Conservation (phyloP, 2,797 vertebrate species). For the Sebastes iracundus region DNA sequence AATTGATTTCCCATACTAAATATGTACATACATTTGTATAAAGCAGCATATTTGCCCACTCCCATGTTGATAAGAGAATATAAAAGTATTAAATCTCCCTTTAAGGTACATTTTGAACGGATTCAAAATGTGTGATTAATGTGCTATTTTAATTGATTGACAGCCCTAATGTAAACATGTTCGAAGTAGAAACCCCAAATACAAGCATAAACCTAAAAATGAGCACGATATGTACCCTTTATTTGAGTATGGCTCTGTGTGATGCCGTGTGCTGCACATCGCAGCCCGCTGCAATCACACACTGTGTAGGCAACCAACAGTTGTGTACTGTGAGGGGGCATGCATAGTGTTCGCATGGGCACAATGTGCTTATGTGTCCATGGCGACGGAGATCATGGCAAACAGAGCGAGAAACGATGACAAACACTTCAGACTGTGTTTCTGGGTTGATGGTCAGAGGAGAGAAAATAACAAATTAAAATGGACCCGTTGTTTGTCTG, state of each 20-base stretch:
- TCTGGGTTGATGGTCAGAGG: neutral
- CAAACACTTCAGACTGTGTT: neutral
- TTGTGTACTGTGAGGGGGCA: neutral
- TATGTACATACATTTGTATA: no score
- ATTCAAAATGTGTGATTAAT: no score
- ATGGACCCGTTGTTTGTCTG: constrained; percentile 12
- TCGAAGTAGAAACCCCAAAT: no score
- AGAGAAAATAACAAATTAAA: constrained; percentile 10
- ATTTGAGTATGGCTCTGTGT: neutral
- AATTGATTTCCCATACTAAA: no score
- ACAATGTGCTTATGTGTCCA: constrained; percentile 25
- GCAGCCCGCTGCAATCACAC: constrained; percentile 18
- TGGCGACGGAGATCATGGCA: constrained; percentile 24
- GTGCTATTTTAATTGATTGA: no score
- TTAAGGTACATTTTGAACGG: no score
- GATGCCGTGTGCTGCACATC: neutral
- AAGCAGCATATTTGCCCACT: no score
- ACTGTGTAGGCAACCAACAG: constrained; percentile 1
- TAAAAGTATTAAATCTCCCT: no score
- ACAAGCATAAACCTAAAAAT: no score
- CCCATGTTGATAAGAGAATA: no score
- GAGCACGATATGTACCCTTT: no score
- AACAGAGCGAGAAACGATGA: constrained; percentile 14
- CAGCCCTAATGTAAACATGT: no score
- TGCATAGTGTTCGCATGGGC: neutral